Conservation (phyloP, 2,797 vertebrate genomes). For the Melanotaenia maccullochi region DNA sequence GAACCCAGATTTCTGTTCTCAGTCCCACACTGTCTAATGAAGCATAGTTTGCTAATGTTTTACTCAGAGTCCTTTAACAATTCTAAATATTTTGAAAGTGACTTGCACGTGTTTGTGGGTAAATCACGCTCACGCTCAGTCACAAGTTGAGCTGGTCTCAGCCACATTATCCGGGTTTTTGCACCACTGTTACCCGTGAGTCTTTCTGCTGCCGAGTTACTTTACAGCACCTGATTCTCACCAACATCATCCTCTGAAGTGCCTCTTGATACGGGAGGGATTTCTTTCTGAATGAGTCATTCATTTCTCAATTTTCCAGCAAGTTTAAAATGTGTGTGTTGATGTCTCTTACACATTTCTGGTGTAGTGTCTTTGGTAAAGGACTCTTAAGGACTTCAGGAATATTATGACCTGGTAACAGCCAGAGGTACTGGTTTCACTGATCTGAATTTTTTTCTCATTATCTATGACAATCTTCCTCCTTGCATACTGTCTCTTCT, state of each 20-base stretch:
- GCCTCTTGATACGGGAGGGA: not conserved
- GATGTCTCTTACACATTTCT: not conserved
- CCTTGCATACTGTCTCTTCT: not conserved
- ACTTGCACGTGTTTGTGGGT: slow-evolving; percentile 17
- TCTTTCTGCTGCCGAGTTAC: not conserved
- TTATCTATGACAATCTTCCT: not conserved
- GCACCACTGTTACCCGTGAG: slow-evolving; percentile 1
- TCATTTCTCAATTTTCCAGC: not conserved
- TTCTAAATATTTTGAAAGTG: slow-evolving; percentile 6
- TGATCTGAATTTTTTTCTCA: too few relatives aligned
- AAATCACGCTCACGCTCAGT: slow-evolving; percentile 20
- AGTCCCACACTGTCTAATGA: not conserved
- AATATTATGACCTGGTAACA: not conserved
- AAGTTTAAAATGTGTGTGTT: not conserved
- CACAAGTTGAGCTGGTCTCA: slow-evolving; percentile 18
- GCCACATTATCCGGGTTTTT: slow-evolving; percentile 26
- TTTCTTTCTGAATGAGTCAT: not conserved
- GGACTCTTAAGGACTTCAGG: not conserved
- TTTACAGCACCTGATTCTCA: slow-evolving; percentile 22
- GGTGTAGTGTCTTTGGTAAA: not conserved
- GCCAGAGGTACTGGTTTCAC: too few relatives aligned
- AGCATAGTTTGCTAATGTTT: slow-evolving; percentile 1
- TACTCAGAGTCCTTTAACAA: not conserved
- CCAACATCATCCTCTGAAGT: not conserved
- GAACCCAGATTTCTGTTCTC: not conserved